These are phyloP conservation scores for Coregonus sp. DNA, from an alignment of 2,797 vertebrate genomes.

Conservation along the genomic window DNA sequence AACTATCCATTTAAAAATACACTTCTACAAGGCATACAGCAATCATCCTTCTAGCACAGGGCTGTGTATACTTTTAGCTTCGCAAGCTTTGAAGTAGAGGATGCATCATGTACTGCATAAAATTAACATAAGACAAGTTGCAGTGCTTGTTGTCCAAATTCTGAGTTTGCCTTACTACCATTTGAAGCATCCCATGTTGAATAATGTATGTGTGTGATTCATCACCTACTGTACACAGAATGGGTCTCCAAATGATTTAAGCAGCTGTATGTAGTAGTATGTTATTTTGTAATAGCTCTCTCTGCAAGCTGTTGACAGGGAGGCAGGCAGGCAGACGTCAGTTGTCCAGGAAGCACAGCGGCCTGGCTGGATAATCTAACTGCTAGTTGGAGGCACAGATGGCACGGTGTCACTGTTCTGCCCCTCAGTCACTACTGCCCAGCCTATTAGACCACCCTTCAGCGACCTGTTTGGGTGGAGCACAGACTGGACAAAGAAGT, in stretches of 20 bases:
- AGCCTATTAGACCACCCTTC: conserved; percentile 55
- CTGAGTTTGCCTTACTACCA: not conserved
- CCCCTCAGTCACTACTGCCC: conserved; percentile 56
- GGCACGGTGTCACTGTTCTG: conserved; percentile 58
- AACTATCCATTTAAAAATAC: conserved; percentile 17
- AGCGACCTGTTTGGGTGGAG: not conserved
- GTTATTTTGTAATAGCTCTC: not conserved
- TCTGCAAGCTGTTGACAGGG: conserved; percentile 8
- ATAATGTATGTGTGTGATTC: not conserved
- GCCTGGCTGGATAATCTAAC: conserved; percentile 72
- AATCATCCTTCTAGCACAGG: not conserved
- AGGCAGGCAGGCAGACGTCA: not conserved
- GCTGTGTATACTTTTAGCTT: not conserved
- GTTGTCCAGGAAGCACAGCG: conserved; percentile 30
- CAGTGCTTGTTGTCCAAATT: not conserved
- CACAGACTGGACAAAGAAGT: not conserved
- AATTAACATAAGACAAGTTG: not conserved
- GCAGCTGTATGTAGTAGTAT: conserved; percentile 7
- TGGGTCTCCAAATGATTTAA: not conserved
- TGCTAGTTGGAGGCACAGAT: conserved; percentile 83
- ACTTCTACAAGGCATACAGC: not conserved
- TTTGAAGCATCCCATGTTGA: not conserved
- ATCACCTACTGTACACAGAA: not conserved
- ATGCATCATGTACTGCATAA: not conserved
- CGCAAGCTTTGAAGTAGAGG: not conserved